Conservation (phyloP, 2,797 vertebrate genomes). For the Cheirogaleus major region DNA sequence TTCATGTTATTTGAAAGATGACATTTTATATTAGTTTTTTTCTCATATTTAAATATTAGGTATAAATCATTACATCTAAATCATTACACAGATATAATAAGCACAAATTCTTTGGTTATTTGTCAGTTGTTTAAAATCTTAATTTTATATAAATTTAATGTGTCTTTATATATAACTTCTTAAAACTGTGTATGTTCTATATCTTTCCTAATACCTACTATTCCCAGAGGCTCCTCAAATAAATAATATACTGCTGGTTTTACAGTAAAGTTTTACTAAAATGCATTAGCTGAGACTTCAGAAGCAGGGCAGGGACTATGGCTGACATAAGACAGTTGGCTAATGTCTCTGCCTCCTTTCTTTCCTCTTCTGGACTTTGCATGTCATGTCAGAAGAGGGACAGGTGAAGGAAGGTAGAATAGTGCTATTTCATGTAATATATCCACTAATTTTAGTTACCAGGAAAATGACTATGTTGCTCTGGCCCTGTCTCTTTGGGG, state of each 20-base stretch:
- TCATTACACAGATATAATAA: background rate
- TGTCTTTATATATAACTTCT: background rate
- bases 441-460: constrained; percentile 78
- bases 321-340: constrained; percentile 76
- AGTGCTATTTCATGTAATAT: constrained; percentile 72
- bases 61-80: constrained; percentile 10
- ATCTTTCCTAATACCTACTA: background rate
- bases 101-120: constrained; percentile 4
- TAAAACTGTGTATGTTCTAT: background rate
- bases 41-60: background rate
- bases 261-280: constrained; percentile 33
- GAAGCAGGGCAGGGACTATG: background rate
- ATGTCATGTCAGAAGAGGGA: constrained; percentile 77
- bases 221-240: background rate
- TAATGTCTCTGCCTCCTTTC: background rate
- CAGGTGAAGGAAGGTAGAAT: constrained; percentile 82
- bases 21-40: background rate
- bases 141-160: background rate
- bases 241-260: background rate
- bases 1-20: background rate
- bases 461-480: constrained; percentile 79
- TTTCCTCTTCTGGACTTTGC: constrained; percentile 55
- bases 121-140: background rate
- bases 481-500: constrained; percentile 75
- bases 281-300: constrained; percentile 28